These are phyloP conservation scores for Naja naja DNA, from an alignment of 2,113 vertebrate genomes.

Conservation along the genomic window DNA sequence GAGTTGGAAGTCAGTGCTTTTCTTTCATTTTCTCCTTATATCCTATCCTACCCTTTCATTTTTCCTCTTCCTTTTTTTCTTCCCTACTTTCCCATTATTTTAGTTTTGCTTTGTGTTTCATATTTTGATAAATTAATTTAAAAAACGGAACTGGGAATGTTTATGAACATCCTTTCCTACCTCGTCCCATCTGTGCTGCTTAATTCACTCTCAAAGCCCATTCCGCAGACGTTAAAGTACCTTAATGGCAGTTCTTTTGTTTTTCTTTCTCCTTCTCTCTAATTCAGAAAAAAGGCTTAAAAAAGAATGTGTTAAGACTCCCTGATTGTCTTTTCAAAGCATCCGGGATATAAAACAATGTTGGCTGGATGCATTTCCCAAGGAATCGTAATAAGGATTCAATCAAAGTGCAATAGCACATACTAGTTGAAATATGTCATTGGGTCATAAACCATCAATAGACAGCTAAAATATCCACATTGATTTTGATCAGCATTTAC, in stretches of 20 bases:
- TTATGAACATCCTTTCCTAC: neutral
- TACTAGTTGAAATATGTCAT: conserved; percentile 31
- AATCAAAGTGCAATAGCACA: conserved; percentile 1
- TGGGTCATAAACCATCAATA: neutral
- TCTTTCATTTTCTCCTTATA: neutral
- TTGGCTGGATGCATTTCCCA: conserved; percentile 48
- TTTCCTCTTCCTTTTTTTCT: neutral
- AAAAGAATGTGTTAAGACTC: conserved; percentile 36
- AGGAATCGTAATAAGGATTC: conserved; percentile 39
- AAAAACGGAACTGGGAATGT: neutral
- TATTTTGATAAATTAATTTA: neutral
- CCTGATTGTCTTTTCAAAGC: conserved; percentile 39
- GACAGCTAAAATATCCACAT: neutral
- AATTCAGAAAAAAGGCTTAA: neutral
- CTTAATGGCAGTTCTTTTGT: neutral
- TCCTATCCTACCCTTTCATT: no score
- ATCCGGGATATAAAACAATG: conserved; percentile 51
- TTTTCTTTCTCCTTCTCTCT: conserved; percentile 2
- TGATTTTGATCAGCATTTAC: neutral
- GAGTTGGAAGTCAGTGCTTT: neutral
- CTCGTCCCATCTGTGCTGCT: neutral
- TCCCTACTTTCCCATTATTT: neutral
- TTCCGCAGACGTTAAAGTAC: neutral
- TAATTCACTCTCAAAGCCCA: neutral
- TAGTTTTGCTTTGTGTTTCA: neutral